Percentiles rank a stretch among this genome's conserved stretches.
Conservation (phyloP, 2,113 vertebrate genomes). For the Oplegnathus fasciatus region DNA sequence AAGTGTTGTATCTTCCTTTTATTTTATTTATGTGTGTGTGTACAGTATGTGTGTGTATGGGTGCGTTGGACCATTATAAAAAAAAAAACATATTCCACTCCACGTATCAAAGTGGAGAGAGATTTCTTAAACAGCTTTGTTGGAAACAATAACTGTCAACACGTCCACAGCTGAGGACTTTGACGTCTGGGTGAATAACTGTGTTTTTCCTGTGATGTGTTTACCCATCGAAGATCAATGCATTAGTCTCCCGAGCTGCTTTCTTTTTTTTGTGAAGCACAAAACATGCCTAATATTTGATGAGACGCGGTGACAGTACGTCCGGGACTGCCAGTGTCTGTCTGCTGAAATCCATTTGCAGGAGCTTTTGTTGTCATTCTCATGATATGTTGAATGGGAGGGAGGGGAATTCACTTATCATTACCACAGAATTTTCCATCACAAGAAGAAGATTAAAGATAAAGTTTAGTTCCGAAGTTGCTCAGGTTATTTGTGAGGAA, state of each 20-base stretch:
- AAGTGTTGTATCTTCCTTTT: background rate
- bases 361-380: conserved; percentile 50
- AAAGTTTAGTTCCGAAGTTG: conserved; percentile 55
- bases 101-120: conserved; percentile 12
- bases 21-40: conserved; percentile 1
- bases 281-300: conserved; percentile 70
- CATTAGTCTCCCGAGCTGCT: conserved; percentile 34
- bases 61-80: background rate
- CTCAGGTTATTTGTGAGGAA: conserved; percentile 20
- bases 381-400: background rate
- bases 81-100: conserved; percentile 29
- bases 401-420: conserved; percentile 18
- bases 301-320: conserved; percentile 51
- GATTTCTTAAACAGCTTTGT: conserved; percentile 56
- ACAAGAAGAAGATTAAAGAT: conserved; percentile 37
- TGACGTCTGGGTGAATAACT: conserved; percentile 47
- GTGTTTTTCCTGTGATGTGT: conserved; percentile 47
- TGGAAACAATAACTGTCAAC: conserved; percentile 57
- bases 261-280: background rate
- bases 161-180: conserved; percentile 7
- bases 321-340: conserved; percentile 47
- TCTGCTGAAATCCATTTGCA: conserved; percentile 47
- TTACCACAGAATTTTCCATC: conserved; percentile 1
- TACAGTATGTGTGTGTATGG: background rate
- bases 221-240: conserved; percentile 69